Conservation (phyloP, 2,113 vertebrate species). For the Anoura caudifer region DNA sequence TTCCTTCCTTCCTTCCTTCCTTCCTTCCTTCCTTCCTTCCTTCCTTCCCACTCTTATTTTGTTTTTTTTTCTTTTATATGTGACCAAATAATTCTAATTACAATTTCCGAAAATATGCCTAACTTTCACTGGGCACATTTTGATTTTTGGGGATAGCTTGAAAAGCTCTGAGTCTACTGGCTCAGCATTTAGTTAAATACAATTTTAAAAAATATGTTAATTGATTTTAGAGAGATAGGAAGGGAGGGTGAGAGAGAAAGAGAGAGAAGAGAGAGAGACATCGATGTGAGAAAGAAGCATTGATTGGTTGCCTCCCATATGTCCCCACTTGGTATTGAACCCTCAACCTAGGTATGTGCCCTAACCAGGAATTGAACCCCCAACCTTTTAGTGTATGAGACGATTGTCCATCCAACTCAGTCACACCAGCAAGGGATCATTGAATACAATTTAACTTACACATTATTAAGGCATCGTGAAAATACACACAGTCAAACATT, state of each 20-base stretch:
- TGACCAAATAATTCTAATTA: background rate
- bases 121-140: background rate
- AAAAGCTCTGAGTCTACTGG: background rate
- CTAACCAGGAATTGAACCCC: no score
- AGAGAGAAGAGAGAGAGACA: no score
- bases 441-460: background rate
- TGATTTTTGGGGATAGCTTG: background rate
- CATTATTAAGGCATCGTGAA: background rate
- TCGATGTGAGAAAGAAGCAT: no score
- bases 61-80: background rate
- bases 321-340: no score
- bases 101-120: background rate
- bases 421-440: no score
- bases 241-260: no score
- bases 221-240: no score
- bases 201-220: background rate
- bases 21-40: background rate
- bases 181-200: background rate
- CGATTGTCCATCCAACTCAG: no score
- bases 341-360: no score
- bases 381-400: no score
- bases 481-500: background rate
- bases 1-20: rapidly evolving
- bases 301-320: no score
- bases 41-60: background rate